Evolutionary conservation across 2,888 invertebrate species (phyloP).

Genomic region (Tinea pellionella): DNA sequence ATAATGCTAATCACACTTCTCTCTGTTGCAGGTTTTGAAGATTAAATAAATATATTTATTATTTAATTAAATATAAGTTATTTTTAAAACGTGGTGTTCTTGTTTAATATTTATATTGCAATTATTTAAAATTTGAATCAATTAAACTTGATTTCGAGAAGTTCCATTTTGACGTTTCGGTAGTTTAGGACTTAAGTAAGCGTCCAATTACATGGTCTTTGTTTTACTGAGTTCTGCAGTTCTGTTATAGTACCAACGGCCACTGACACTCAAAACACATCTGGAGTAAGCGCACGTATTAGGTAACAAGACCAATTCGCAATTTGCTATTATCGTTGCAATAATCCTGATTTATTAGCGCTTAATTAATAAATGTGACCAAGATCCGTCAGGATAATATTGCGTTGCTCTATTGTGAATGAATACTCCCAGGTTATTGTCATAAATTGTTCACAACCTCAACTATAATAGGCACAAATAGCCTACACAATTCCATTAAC

Average conservation of each 20-base stretch:
- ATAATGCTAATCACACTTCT: constrained; percentile 20
- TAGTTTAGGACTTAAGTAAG: not conserved
- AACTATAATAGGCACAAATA: constrained; percentile 23
- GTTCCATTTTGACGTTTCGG: not conserved
- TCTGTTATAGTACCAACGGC: not conserved
- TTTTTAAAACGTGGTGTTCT: not conserved
- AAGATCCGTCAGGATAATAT: not conserved
- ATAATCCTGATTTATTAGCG: no score
- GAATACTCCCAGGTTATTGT: constrained; percentile 47
- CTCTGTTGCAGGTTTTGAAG: constrained; percentile 39
- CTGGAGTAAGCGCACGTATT: no score
- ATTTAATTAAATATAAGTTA: not conserved
- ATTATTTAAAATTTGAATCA: no score
- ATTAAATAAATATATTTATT: not conserved
- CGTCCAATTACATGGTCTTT: not conserved
- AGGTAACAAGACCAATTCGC: no score
- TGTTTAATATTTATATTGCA: not conserved
- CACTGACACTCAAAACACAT: not conserved
- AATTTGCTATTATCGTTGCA: no score
- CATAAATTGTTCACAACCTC: constrained; percentile 39
- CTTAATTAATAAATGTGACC: not conserved
- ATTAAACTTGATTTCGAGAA: no score
- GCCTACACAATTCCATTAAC: constrained; percentile 39
- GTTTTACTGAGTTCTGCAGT: not conserved
- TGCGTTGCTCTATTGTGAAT: not conserved